Evolutionary conservation across 2,113 vertebrate genomes (phyloP).

Genomic region (Orthonyx spaldingii): DNA sequence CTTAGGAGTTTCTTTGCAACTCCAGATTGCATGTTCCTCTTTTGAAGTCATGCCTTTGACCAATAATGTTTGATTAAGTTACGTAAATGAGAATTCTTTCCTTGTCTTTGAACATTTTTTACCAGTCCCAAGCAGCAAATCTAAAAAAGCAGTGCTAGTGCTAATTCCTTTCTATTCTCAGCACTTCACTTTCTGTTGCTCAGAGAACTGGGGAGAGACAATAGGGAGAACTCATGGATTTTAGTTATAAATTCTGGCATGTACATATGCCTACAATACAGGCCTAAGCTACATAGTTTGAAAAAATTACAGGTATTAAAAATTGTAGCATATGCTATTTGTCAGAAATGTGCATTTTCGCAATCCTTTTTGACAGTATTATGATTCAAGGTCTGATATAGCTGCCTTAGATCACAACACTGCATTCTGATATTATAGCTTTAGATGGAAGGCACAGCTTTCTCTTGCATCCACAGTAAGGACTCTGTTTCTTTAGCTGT

Average conservation of each 20-base stretch:
- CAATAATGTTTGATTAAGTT: constrained; percentile 9
- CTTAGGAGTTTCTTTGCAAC: neutral
- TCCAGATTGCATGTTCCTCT: neutral
- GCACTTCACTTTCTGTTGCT: neutral
- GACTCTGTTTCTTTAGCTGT: neutral
- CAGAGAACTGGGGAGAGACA: neutral
- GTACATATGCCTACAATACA: neutral
- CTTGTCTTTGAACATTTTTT: constrained; percentile 1
- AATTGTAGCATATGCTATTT: neutral
- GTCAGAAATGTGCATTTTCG: neutral
- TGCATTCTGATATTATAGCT: neutral
- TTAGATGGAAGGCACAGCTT: neutral
- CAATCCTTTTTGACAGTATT: neutral
- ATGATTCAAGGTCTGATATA: neutral
- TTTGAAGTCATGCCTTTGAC: constrained; percentile 29
- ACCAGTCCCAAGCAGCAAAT: neutral
- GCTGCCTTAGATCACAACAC: neutral
- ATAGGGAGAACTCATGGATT: neutral
- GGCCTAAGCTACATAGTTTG: neutral
- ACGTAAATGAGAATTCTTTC: neutral
- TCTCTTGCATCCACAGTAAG: neutral
- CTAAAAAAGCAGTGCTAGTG: neutral
- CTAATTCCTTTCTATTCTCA: neutral
- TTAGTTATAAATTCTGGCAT: neutral
- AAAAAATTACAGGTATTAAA: neutral